Evolutionary conservation across 2,797 vertebrate species (phyloP).

Genomic region (Miichthys miiuy): DNA sequence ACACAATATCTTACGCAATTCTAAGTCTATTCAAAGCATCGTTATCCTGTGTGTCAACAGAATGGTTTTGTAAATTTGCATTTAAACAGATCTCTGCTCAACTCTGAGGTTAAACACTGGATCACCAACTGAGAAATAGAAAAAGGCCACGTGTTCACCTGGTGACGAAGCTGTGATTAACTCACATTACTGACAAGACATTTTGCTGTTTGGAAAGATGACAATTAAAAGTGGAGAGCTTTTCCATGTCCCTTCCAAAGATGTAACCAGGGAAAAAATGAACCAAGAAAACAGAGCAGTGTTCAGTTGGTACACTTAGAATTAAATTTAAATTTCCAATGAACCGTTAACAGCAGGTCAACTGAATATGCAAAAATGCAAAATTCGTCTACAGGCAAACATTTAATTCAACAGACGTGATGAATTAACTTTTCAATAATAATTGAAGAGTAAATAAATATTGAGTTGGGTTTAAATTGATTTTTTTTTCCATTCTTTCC

Average conservation of each 20-base stretch:
- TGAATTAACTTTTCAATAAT: background rate
- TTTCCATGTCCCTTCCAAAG: background rate
- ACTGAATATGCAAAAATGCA: fast-evolving
- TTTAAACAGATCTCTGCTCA: background rate
- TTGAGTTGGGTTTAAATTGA: background rate
- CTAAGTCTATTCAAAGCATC: background rate
- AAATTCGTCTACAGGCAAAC: background rate
- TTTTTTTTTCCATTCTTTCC: background rate
- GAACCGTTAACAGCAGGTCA: background rate
- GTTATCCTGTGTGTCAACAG: background rate
- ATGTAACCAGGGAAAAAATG: background rate
- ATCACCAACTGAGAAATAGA: background rate
- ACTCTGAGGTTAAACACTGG: background rate
- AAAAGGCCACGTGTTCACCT: background rate
- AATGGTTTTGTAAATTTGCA: constrained; percentile 1
- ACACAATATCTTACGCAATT: background rate
- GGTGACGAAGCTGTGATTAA: background rate
- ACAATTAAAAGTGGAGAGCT: background rate
- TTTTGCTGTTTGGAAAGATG: no score
- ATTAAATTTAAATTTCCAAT: background rate
- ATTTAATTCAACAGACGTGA: background rate
- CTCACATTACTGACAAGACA: no score
- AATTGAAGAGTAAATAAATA: background rate
- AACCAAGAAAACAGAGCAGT: background rate
- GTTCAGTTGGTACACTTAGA: background rate